Percentiles rank a stretch among this genome's conserved stretches.
phyloP scores from a whole-genome alignment of 2,797 vertebrate species.

The Mus caroli region DNA sequence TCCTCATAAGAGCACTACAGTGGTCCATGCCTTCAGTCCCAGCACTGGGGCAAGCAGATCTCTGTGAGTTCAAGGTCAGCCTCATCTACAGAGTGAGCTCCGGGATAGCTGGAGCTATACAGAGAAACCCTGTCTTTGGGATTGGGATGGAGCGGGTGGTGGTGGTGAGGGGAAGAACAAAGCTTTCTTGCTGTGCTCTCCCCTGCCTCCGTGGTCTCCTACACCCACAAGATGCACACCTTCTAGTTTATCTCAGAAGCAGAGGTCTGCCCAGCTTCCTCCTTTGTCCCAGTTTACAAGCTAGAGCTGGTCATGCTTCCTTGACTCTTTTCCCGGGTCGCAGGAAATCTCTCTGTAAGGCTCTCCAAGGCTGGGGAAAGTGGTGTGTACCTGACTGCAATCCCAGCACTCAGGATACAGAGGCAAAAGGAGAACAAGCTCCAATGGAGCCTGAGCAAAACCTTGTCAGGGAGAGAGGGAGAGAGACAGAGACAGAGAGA shows the following conservation, averaged over 20 bases:
- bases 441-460: not conserved
- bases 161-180: fast-evolving
- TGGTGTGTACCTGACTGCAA: too few species aligned
- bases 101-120: too few species aligned
- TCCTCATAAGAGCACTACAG: not conserved
- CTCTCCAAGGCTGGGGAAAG: not conserved
- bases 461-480: not conserved
- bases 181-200: not conserved
- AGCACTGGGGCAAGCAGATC: not conserved
- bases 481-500: not conserved
- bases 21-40: not conserved
- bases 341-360: not conserved
- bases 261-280: not conserved
- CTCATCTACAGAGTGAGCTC: not conserved
- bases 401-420: not conserved
- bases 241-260: not conserved
- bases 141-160: not conserved
- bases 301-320: not conserved
- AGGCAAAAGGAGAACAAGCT: not conserved
- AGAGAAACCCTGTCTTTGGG: not conserved
- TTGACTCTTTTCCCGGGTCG: not conserved
- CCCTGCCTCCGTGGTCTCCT: not conserved
- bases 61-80: not conserved
- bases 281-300: not conserved
- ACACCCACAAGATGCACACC: not conserved